These are phyloP conservation scores for Drosophila nikananu DNA, from an alignment of 1,140 invertebrate species.

Conservation along the genomic window DNA sequence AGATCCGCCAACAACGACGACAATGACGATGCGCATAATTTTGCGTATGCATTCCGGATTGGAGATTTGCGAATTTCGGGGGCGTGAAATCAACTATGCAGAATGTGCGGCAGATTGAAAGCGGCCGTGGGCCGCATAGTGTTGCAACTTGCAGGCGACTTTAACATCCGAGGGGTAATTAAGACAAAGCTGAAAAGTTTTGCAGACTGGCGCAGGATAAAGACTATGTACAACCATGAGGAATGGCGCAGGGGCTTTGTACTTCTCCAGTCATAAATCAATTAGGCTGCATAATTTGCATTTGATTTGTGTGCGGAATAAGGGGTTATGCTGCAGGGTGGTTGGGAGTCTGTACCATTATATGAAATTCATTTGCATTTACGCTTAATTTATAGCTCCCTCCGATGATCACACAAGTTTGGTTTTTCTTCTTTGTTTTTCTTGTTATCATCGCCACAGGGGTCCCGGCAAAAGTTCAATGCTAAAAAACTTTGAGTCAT, in stretches of 20 bases:
- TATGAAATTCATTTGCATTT: slow-evolving; percentile 64
- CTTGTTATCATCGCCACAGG: slow-evolving; percentile 46
- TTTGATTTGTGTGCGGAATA: slow-evolving; percentile 73
- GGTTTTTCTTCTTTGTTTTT: slow-evolving; percentile 7
- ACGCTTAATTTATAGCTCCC: slow-evolving; percentile 58
- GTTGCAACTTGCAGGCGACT: slow-evolving; percentile 7
- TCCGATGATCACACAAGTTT: slow-evolving; percentile 47
- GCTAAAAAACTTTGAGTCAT: slow-evolving; percentile 66
- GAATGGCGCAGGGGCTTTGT: slow-evolving; percentile 58
- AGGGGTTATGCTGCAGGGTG: slow-evolving; percentile 30
- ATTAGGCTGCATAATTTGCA: slow-evolving; percentile 81
- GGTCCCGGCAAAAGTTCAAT: slow-evolving; percentile 51
- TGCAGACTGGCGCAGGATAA: slow-evolving; percentile 59
- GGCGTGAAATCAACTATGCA: slow-evolving; percentile 81
- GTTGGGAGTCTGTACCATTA: slow-evolving; percentile 19
- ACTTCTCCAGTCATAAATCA: slow-evolving; percentile 67
- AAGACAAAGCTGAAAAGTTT: slow-evolving; percentile 77
- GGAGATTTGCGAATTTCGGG: slow-evolving; percentile 33
- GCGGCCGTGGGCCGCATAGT: slow-evolving; percentile 34
- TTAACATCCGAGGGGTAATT: slow-evolving; percentile 52
- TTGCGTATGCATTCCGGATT: slow-evolving; percentile 76
- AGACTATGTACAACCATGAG: slow-evolving; percentile 48
- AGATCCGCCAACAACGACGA: slow-evolving; percentile 36
- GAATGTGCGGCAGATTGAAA: slow-evolving; percentile 60
- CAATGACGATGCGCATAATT: slow-evolving; percentile 77